A percentile compares a stretch with the other conserved stretches of the same genome.
Evolutionary conservation across 2,888 invertebrate species (phyloP).

Genomic region (Linyphia triangularis): DNA sequence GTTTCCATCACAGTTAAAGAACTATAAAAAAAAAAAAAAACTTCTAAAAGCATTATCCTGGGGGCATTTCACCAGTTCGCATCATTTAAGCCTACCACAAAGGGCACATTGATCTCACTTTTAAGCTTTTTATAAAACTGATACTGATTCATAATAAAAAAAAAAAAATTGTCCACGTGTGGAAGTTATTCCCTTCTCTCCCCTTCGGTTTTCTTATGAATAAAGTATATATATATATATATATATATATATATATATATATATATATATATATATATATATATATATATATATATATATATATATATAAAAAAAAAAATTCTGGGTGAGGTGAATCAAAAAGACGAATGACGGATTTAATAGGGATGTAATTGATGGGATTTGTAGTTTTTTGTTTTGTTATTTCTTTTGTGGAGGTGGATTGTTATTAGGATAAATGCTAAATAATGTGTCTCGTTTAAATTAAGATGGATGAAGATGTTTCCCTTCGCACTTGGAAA

Average conservation of each 20-base stretch:
- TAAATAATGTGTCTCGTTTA: constrained; percentile 3
- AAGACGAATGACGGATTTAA: background rate
- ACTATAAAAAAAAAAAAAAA: too few species aligned
- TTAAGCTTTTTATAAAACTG: too few species aligned
- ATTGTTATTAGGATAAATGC: background rate
- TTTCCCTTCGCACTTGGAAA: too few species aligned
- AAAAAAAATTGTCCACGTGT: background rate
- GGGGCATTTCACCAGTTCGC: too few species aligned
- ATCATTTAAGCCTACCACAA: too few species aligned
- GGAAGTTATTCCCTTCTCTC: background rate
- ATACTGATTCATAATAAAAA: background rate
- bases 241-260: too few species aligned
- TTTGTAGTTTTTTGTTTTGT: background rate
- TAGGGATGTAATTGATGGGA: background rate
- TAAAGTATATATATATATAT: too few species aligned
- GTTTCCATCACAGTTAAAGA: too few species aligned
- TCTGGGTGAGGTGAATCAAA: background rate
- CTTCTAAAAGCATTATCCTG: too few species aligned
- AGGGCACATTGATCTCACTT: too few species aligned
- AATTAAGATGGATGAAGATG: background rate
- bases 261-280: too few species aligned
- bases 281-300: too few species aligned
- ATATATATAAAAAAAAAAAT: background rate
- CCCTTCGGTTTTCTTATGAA: background rate
- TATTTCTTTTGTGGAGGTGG: background rate